Conservation (phyloP, 2,797 vertebrate species). For the Rhinichthys osculus region DNA sequence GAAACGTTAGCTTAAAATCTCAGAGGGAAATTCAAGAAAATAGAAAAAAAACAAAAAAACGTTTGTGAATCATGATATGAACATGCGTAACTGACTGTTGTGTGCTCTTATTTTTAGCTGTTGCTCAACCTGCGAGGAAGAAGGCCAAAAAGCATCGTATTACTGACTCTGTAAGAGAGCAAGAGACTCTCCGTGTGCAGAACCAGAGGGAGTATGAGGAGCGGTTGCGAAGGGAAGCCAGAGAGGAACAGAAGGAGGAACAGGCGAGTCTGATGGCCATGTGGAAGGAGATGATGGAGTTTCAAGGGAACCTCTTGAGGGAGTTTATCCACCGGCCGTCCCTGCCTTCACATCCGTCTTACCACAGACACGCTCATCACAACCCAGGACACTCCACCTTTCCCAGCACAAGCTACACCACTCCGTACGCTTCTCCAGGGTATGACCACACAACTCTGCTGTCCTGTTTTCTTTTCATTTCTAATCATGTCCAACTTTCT, state of each 20-base stretch:
- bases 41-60: neutral
- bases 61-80: neutral
- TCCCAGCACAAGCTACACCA: slow-evolving; percentile 15
- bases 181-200: neutral
- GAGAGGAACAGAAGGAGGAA: slow-evolving; percentile 34
- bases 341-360: slow-evolving; percentile 7
- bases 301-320: slow-evolving; percentile 42
- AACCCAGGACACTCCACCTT: slow-evolving; percentile 8
- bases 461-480: neutral
- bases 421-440: slow-evolving; percentile 22
- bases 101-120: neutral
- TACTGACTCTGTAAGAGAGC: neutral
- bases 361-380: slow-evolving; percentile 4
- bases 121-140: neutral
- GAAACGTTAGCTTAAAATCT: neutral
- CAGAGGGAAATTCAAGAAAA: neutral
- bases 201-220: slow-evolving; percentile 37
- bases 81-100: neutral
- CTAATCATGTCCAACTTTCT: neutral
- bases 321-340: slow-evolving; percentile 20
- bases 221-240: neutral
- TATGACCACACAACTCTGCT: neutral
- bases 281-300: slow-evolving; percentile 50
- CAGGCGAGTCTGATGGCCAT: slow-evolving; percentile 31
- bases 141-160: slow-evolving; percentile 13